Conservation (phyloP, 2,797 vertebrate genomes). For the Argentina silus region DNA sequence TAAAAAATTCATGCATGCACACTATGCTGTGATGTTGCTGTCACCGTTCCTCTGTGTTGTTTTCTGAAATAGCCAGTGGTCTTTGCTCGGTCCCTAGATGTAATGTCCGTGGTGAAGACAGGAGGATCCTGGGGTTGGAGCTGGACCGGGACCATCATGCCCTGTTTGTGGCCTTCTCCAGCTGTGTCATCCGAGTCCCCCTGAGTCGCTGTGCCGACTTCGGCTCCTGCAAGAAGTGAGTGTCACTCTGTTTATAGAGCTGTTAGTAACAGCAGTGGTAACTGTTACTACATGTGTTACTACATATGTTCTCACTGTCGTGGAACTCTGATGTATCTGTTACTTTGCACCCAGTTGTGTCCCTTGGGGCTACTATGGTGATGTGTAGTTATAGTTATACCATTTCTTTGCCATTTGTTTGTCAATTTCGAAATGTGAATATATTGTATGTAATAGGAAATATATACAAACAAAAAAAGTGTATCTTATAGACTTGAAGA, state of each 20-base stretch:
- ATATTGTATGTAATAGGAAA: background rate
- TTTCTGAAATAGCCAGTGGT: background rate
- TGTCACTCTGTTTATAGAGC: slow-evolving; percentile 21
- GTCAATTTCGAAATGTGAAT: background rate
- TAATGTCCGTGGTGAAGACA: slow-evolving; percentile 78
- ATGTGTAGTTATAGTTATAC: background rate
- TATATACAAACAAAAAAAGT: background rate
- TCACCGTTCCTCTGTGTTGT: background rate
- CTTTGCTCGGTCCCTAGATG: slow-evolving; percentile 74
- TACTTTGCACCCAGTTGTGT: background rate
- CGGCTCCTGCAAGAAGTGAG: slow-evolving; percentile 86
- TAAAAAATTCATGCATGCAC: too few species aligned
- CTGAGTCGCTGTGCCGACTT: slow-evolving; percentile 86
- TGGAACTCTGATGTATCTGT: background rate
- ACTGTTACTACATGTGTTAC: slow-evolving; percentile 19
- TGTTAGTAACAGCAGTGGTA: background rate
- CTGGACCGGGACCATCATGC: slow-evolving; percentile 86
- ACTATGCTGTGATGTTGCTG: background rate
- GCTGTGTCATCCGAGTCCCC: slow-evolving; percentile 85
- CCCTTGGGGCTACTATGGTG: background rate
- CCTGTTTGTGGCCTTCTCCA: slow-evolving; percentile 88
- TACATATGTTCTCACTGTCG: background rate
- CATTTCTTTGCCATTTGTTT: background rate
- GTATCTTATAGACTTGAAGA: background rate
- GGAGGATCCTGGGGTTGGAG: slow-evolving; percentile 84